Evolutionary conservation across 2,888 invertebrate genomes (phyloP).

Genomic region (Chouioia cunea): DNA sequence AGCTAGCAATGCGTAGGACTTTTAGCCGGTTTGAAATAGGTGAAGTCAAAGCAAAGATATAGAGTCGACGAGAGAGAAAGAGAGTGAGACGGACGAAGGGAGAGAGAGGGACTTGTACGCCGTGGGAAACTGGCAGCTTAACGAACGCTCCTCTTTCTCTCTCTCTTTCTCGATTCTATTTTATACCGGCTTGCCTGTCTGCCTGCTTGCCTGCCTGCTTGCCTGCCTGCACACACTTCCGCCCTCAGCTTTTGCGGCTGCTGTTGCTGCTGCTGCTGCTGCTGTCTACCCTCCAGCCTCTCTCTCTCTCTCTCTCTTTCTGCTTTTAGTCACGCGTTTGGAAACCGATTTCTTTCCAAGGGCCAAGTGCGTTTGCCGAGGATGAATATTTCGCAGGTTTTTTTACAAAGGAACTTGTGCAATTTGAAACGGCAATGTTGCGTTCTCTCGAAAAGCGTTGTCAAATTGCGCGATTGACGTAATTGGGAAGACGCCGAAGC

Average conservation of each 20-base stretch:
- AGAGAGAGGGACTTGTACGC: conserved; percentile 25
- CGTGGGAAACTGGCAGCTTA: conserved; percentile 38
- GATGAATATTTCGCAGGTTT: too few species aligned
- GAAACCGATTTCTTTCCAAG: not conserved
- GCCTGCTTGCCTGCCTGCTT: too few species aligned
- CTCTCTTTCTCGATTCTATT: conserved; percentile 43
- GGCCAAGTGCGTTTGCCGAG: too few species aligned
- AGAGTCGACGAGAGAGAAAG: conserved; percentile 27
- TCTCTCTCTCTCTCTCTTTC: not conserved
- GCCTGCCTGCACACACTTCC: conserved; percentile 31
- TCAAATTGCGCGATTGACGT: too few species aligned
- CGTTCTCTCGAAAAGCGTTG: too few species aligned
- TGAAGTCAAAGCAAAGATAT: conserved; percentile 2
- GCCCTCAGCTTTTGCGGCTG: conserved; percentile 45
- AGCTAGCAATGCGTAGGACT: not conserved
- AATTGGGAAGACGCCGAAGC: too few species aligned
- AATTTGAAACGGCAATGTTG: too few species aligned
- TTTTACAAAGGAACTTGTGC: too few species aligned
- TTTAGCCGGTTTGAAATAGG: conserved; percentile 19
- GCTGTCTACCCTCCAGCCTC: not conserved
- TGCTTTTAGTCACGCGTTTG: not conserved
- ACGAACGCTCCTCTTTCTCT: conserved; percentile 23
- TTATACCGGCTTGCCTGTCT: conserved; percentile 31
- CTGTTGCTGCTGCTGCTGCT: not conserved
- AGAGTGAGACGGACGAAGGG: conserved; percentile 17